These are phyloP conservation scores for Sciaenops ocellatus DNA, from an alignment of 2,797 vertebrate genomes.

Conservation along the genomic window DNA sequence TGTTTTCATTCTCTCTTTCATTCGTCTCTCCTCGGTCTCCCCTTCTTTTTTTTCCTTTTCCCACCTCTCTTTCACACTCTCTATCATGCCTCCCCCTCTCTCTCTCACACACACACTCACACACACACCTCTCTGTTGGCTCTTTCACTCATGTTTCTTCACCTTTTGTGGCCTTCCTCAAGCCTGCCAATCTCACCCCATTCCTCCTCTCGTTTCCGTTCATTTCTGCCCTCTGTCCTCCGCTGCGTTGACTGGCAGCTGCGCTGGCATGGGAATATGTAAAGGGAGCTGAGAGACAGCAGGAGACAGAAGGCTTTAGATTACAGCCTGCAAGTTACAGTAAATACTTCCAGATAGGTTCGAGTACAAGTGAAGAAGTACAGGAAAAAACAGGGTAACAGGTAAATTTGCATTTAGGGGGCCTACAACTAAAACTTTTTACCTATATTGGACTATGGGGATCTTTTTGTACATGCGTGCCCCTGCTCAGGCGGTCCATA, in stretches of 20 bases:
- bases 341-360: neutral
- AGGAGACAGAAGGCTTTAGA: slow-evolving; percentile 13
- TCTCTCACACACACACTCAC: slow-evolving; percentile 11
- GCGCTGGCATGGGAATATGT: slow-evolving; percentile 7
- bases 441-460: too few relatives aligned
- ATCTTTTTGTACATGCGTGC: too few relatives aligned
- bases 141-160: slow-evolving; percentile 56
- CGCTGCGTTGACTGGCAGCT: slow-evolving; percentile 52
- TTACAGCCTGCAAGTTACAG: neutral
- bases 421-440: neutral
- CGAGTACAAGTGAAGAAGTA: neutral
- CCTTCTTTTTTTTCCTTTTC: slow-evolving; percentile 50
- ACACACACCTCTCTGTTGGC: slow-evolving; percentile 18
- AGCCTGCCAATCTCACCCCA: slow-evolving; percentile 57
- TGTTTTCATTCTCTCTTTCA: slow-evolving; percentile 75
- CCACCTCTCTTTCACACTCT: slow-evolving; percentile 55
- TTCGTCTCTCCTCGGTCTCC: slow-evolving; percentile 58
- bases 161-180: slow-evolving; percentile 63
- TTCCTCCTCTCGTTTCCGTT: slow-evolving; percentile 43
- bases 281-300: slow-evolving; percentile 10
- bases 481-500: too few relatives aligned
- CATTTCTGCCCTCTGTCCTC: slow-evolving; percentile 45
- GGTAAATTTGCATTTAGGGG: neutral
- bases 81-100: slow-evolving; percentile 22
- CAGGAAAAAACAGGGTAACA: neutral